phyloP scores from a whole-genome alignment of 2,888 invertebrate species.

The Scaptomyza flava region DNA sequence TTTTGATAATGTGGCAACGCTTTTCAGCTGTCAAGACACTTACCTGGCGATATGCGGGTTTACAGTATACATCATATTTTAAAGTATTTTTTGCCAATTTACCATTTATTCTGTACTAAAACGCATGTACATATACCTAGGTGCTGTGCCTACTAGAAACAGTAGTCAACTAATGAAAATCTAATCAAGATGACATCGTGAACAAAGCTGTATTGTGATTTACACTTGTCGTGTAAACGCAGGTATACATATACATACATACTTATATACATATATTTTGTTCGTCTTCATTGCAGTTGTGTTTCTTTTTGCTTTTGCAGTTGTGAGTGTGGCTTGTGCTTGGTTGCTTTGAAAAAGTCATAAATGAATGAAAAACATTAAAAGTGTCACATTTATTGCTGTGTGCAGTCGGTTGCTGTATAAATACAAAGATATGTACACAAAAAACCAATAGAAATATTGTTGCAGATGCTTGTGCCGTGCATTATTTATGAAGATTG shows the following conservation, averaged over 20 bases:
- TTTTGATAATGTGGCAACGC: slow-evolving; percentile 43
- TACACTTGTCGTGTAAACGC: slow-evolving; percentile 33
- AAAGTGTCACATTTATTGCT: slow-evolving; percentile 1
- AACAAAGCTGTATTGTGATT: not conserved
- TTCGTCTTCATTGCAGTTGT: slow-evolving; percentile 44
- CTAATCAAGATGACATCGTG: not conserved
- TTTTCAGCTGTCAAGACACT: slow-evolving; percentile 42
- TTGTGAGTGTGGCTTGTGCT: slow-evolving; percentile 34
- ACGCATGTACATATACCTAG: too few relatives aligned
- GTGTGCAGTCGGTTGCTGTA: slow-evolving; percentile 6
- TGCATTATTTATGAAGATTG: slow-evolving; percentile 17
- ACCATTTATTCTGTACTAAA: too few relatives aligned
- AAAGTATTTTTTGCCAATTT: not conserved
- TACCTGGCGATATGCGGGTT: slow-evolving; percentile 9
- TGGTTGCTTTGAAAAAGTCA: slow-evolving; percentile 30
- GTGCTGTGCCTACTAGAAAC: too few relatives aligned
- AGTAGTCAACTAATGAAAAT: not conserved
- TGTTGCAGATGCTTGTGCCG: slow-evolving; percentile 4
- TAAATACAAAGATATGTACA: not conserved
- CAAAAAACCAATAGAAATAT: slow-evolving; percentile 1
- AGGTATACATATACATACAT: not conserved
- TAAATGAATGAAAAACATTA: slow-evolving; percentile 20
- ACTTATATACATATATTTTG: not conserved
- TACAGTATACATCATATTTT: slow-evolving; percentile 6
- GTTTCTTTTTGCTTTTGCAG: slow-evolving; percentile 57